phyloP scores from a whole-genome alignment of 2,797 vertebrate species.

The Enteromius trimaculatus region DNA sequence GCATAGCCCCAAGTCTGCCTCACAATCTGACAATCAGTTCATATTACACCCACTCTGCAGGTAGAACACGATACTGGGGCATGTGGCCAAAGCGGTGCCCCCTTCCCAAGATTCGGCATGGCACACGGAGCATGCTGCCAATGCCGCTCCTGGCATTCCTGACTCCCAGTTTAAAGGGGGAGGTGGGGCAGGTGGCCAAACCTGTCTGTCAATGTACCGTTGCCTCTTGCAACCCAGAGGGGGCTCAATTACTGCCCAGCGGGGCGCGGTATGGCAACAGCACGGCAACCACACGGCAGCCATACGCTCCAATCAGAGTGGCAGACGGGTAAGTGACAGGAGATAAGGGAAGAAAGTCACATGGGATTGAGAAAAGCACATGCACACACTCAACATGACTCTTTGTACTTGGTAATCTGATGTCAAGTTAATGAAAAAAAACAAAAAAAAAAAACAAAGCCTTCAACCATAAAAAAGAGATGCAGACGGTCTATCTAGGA shows the following conservation, averaged over 20 bases:
- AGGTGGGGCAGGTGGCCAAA: slow-evolving; percentile 83
- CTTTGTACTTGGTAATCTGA: slow-evolving; percentile 63
- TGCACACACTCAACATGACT: slow-evolving; percentile 52
- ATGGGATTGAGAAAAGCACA: slow-evolving; percentile 52
- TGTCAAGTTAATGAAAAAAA: slow-evolving; percentile 16
- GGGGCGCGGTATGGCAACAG: slow-evolving; percentile 80
- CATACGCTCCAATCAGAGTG: slow-evolving; percentile 82
- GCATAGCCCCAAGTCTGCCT: not conserved
- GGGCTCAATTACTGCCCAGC: slow-evolving; percentile 84
- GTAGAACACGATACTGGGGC: slow-evolving; percentile 41
- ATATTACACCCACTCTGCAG: slow-evolving; percentile 34
- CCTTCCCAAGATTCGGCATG: slow-evolving; percentile 36
- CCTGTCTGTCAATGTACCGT: slow-evolving; percentile 78
- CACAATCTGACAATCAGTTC: slow-evolving; percentile 26
- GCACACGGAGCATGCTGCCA: slow-evolving; percentile 50
- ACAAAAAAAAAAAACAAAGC: slow-evolving; percentile 21
- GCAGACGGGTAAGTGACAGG: slow-evolving; percentile 76
- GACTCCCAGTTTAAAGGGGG: slow-evolving; percentile 70
- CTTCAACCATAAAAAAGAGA: not conserved
- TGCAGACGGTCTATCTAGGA: not conserved
- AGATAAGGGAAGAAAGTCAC: slow-evolving; percentile 66
- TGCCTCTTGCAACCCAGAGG: slow-evolving; percentile 76
- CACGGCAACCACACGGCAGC: slow-evolving; percentile 82
- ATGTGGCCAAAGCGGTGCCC: slow-evolving; percentile 43
- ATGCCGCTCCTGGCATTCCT: slow-evolving; percentile 58